Conservation (phyloP, 2,797 vertebrate species). For the Scarus forsteni region DNA sequence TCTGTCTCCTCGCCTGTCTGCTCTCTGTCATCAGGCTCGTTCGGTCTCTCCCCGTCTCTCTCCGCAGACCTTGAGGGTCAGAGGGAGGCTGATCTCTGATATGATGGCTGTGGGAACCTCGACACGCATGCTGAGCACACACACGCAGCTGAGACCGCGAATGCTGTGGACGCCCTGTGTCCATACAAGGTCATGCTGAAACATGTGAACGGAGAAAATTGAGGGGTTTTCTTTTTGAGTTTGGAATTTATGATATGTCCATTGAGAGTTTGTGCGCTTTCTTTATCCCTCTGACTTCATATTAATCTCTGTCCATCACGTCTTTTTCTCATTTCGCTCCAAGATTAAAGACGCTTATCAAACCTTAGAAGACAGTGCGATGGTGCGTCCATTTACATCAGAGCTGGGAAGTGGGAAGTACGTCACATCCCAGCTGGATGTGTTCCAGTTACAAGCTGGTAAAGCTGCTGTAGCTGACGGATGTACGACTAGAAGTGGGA, state of each 20-base stretch:
- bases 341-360: neutral
- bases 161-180: constrained; percentile 44
- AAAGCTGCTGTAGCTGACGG: too few relatives aligned
- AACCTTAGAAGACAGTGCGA: too few relatives aligned
- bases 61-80: constrained; percentile 67
- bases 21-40: constrained; percentile 57
- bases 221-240: constrained; percentile 26
- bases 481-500: too few relatives aligned
- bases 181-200: constrained; percentile 74
- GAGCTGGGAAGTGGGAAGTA: too few relatives aligned
- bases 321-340: constrained; percentile 8
- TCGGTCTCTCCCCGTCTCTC: constrained; percentile 33
- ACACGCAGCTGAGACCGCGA: constrained; percentile 47
- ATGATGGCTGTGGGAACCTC: constrained; percentile 70
- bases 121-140: constrained; percentile 37
- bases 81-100: constrained; percentile 48
- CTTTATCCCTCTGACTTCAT: constrained; percentile 1
- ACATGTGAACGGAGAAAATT: constrained; percentile 38
- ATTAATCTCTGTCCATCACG: constrained; percentile 20
- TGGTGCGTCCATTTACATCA: too few relatives aligned
- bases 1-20: constrained; percentile 40
- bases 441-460: too few relatives aligned
- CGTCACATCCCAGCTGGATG: too few relatives aligned
- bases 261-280: constrained; percentile 46
- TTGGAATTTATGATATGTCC: constrained; percentile 63